Evolutionary conservation across 2,113 vertebrate genomes (phyloP).

Genomic region (Dasyprocta punctata): DNA sequence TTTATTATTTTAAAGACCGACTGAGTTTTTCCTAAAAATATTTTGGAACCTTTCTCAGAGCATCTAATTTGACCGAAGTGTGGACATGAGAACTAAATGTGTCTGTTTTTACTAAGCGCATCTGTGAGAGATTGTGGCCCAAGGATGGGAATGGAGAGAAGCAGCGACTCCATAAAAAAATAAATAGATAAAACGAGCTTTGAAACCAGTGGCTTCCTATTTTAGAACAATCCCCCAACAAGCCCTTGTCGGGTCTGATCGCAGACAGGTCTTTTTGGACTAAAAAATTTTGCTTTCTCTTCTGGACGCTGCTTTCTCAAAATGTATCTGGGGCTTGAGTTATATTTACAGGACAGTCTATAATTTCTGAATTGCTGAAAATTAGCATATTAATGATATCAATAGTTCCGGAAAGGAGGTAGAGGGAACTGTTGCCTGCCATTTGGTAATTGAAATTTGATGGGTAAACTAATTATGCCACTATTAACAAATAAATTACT

Average conservation of each 20-base stretch:
- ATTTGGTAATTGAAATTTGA: constrained; percentile 87
- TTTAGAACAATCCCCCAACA: constrained; percentile 11
- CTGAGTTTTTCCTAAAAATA: not conserved
- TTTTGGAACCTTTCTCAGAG: not conserved
- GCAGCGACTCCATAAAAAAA: not conserved
- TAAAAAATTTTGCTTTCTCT: constrained; percentile 35
- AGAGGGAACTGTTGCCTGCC: constrained; percentile 77
- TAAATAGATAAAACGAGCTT: not conserved
- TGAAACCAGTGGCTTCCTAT: constrained; percentile 35
- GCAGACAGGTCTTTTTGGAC: not conserved
- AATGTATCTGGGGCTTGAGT: constrained; percentile 15
- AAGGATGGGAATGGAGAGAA: not conserved
- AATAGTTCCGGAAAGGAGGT: constrained; percentile 79
- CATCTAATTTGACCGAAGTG: not conserved
- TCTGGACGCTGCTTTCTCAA: not conserved
- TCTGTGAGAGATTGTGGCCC: not conserved
- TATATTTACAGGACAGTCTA: constrained; percentile 61
- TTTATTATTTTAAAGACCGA: not conserved
- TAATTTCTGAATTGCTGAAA: constrained; percentile 74
- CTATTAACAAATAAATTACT: constrained; percentile 79
- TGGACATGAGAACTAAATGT: not conserved
- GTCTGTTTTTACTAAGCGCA: not conserved
- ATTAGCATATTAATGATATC: constrained; percentile 79
- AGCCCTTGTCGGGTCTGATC: not conserved
- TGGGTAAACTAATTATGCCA: constrained; percentile 84